Percentiles rank a stretch among this genome's conserved stretches.
Evolutionary conservation across 2,113 vertebrate species (phyloP).

Genomic region (Hippocampus comes): DNA sequence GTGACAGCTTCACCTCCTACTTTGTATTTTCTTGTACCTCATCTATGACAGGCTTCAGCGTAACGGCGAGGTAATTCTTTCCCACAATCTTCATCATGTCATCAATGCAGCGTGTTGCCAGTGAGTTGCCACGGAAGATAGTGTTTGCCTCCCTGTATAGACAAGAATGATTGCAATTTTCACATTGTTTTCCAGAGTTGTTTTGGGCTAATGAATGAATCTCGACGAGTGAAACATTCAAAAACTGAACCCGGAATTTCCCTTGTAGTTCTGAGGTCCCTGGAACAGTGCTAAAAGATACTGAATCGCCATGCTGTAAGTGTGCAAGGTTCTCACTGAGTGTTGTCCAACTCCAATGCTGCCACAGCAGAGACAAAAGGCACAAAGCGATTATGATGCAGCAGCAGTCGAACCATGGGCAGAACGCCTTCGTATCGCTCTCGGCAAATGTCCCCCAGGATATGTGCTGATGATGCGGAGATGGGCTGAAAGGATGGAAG

Average conservation of each 20-base stretch:
- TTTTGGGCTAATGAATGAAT: background rate
- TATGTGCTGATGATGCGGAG: constrained; percentile 92
- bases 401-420: constrained; percentile 87
- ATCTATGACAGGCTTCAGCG: constrained; percentile 90
- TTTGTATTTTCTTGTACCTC: constrained; percentile 74
- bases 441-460: constrained; percentile 90
- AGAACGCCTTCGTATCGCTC: constrained; percentile 90
- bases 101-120: constrained; percentile 93
- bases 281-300: background rate
- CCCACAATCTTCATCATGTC: constrained; percentile 99
- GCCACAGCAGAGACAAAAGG: constrained; percentile 89
- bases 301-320: background rate
- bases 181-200: background rate
- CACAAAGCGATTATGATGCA: constrained; percentile 90
- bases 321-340: constrained; percentile 79
- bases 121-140: constrained; percentile 92
- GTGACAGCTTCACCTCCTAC: background rate
- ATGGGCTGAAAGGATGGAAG: constrained; percentile 75
- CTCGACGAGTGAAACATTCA: background rate
- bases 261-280: background rate
- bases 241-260: background rate
- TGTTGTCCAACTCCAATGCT: constrained; percentile 88
- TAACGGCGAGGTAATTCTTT: constrained; percentile 92
- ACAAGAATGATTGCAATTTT: constrained; percentile 6
- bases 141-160: constrained; percentile 91